Evolutionary conservation across 2,113 vertebrate genomes (phyloP), one percentile per base, ranked within the genome.

Genomic region (Perca schrenkii): DNA sequence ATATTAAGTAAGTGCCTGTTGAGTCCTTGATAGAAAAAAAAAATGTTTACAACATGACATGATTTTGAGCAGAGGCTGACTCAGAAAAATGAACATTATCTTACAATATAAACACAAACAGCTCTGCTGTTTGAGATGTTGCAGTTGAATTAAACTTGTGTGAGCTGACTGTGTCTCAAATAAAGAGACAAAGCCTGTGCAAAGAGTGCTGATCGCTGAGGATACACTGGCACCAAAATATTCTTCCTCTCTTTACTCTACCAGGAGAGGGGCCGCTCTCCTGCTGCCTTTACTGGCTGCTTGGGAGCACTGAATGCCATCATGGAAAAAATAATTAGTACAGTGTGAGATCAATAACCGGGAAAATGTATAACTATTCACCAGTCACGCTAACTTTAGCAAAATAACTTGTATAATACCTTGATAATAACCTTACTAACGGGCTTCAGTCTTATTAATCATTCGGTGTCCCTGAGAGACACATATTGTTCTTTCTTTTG

Each of bases 181-280:
- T 73, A 89, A 83, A 85, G 69, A 84, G 17, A 64, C n/a, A 79
- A 80, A 79, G 68, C 73, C 77, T 66, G 61, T 69, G 79, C 82
- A 81, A 85, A 88, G 60, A 80, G 56, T 75, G 77, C 69, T 56
- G 66, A 86, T 74, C 77, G 52, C 78, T 58, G 65, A 77, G 47
- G 77, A 81, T 46, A 54, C 76, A 83, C 79, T 75, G 77, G 84
- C 68, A 73, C 72, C 46, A 54, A 31, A 66, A 69, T 25, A 60
- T 54, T 78, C 79, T 75, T 86, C 56, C 74, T 82, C 49, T 36
- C 66, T 77, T 73, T 8, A 3, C 52, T 78, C 69, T 46, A 75
- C 47, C 74, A 77, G 63, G n/a, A 34, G 56, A 65, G 77, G 74
- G 54, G 63, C 31, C 17, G 46, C 31, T 67, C 49, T 79, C 56